A percentile compares a stretch with the other conserved stretches of the same genome.
These are phyloP conservation scores for Psittacula cyanocephala DNA, from an alignment of 2,113 vertebrate genomes.

Conservation along the genomic window DNA sequence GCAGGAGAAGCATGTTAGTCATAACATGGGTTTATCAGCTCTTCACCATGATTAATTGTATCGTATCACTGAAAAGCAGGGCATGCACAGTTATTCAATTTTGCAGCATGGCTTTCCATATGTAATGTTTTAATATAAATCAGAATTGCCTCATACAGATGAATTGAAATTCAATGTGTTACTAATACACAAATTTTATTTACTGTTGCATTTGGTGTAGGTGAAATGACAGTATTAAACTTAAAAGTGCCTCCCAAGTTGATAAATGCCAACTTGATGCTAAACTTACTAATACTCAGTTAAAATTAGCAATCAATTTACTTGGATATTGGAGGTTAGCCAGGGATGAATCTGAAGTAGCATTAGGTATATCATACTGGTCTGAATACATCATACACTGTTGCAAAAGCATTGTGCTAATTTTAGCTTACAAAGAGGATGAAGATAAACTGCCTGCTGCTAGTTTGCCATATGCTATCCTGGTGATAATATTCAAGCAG, in stretches of 20 bases:
- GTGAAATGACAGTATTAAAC: background rate
- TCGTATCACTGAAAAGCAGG: background rate
- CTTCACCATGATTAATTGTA: background rate
- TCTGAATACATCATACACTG: conserved; percentile 79
- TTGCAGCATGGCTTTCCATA: conserved; percentile 4
- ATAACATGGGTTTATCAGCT: background rate
- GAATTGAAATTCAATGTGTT: background rate
- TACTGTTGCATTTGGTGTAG: background rate
- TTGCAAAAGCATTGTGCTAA: conserved; percentile 91
- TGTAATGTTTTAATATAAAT: conserved; percentile 12
- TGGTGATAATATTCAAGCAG: conserved; percentile 87
- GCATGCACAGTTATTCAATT: background rate
- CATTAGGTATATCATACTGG: conserved; percentile 79
- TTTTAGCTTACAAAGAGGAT: conserved; percentile 99
- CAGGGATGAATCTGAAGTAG: conserved; percentile 55
- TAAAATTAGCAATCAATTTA: conserved; percentile 60
- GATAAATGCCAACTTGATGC: conserved; percentile 20
- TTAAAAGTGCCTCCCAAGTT: conserved; percentile 43
- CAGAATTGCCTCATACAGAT: background rate
- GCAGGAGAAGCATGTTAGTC: background rate
- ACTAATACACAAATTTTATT: conserved; percentile 34
- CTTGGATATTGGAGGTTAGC: conserved; percentile 56
- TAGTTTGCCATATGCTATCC: conserved; percentile 93
- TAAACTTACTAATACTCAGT: conserved; percentile 30
- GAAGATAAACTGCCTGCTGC: conserved; percentile 95